Base-by-base conservation (phyloP, 1,140 invertebrate species). In the Drosophila orena region DNA sequence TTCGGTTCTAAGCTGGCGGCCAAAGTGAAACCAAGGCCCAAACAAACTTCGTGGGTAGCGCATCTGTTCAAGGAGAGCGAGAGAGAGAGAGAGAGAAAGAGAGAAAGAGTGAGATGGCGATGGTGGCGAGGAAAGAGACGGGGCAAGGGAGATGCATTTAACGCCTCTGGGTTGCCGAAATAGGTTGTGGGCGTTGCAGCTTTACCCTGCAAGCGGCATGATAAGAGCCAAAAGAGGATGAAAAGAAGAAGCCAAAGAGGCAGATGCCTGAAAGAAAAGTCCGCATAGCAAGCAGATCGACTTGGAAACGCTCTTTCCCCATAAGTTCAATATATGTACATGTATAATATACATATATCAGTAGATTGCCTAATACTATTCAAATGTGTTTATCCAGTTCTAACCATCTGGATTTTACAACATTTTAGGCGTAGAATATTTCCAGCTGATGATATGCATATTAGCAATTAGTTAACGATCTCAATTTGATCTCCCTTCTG, bases 181-280 rank as follows among this genome's bases (percentile, higher is more conserved):
- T 62, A 49, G 42, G 71, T 77, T 76, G 74, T 77, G 74, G 74
- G 74, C 74, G 74, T 76, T 55, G 49, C 53, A 43, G 72, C 72
- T 76, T 49, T 58, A 76, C 72, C 73, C 65, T 64, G 58, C 70
- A 35, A 57, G 50, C 50, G 57, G 64, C 68, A 75, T 75, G 71
- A 75, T 75, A 75, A 75, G 60, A 76, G 59, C 20, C 34, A 27
- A 27, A 27, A 27, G 57, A 53, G 14, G 20, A 15, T 40, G 35
- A 58, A 40, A 53, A 15, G 20, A 15, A 47, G 35, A 58, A 40
- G n/a, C 8, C 15, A 14, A 22, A 17, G 27, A 34, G 40, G 35
- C 46, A n/a, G 53, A 64, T 15, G 37, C 20, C 43, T 12, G 22
- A 14, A 8, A 6, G 20, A 27, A 20, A n/a, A 47, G 8, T 20